Conservation (phyloP, 1,140 invertebrate genomes). For the Drosophila hydei region DNA sequence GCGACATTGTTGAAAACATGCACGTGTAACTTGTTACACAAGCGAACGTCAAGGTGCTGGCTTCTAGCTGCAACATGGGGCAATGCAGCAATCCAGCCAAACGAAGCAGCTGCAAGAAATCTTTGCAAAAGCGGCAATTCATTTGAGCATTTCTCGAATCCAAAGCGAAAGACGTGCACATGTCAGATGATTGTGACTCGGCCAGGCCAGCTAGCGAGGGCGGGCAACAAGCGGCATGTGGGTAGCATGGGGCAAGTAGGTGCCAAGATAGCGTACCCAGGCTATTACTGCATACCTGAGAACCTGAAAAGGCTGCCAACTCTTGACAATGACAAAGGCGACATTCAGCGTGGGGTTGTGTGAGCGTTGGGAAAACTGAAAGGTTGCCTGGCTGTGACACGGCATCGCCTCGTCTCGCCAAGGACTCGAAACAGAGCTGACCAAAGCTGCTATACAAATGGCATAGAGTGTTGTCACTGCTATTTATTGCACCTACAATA, state of each 20-base stretch:
- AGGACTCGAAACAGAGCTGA: conserved; percentile 38
- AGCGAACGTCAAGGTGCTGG: conserved; percentile 34
- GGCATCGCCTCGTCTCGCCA: conserved; percentile 2
- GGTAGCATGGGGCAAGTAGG: conserved; percentile 14
- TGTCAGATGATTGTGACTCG: conserved; percentile 55
- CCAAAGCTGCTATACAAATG: conserved; percentile 49
- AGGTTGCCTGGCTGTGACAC: conserved; percentile 9
- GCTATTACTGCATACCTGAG: conserved; percentile 32
- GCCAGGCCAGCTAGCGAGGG: not conserved
- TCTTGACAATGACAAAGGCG: conserved; percentile 52
- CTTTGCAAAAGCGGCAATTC: conserved; percentile 80
- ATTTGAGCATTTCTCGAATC: conserved; percentile 75
- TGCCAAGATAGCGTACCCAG: conserved; percentile 37
- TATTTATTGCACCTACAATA: conserved; percentile 19
- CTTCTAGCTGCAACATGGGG: conserved; percentile 12
- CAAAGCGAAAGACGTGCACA: conserved; percentile 66
- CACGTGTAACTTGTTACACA: conserved; percentile 75
- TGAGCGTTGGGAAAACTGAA: not conserved
- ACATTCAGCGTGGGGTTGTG: conserved; percentile 3
- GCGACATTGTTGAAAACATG: conserved; percentile 78
- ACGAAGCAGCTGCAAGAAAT: conserved; percentile 67
- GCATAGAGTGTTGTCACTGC: conserved; percentile 28
- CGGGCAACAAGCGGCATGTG: not conserved
- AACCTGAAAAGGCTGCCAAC: conserved; percentile 42
- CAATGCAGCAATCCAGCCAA: conserved; percentile 16